Evolutionary conservation across 2,797 vertebrate species (phyloP).

Genomic region (Amphiprion clarkii): DNA sequence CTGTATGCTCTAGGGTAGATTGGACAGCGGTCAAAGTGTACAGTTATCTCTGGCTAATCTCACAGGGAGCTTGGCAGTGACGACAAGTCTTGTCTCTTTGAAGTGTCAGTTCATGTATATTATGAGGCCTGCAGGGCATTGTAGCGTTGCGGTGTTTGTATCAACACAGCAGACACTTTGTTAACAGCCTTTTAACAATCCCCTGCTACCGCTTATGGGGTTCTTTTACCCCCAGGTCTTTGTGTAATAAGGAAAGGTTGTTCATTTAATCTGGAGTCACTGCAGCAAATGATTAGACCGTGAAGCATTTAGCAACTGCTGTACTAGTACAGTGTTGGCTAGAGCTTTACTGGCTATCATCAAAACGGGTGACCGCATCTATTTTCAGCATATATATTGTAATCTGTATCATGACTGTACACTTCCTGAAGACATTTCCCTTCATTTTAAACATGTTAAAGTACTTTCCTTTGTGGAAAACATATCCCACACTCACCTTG

Average conservation of each 20-base stretch:
- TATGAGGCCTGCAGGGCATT: conserved; percentile 37
- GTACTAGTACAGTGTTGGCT: background rate
- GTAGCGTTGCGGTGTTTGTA: conserved; percentile 39
- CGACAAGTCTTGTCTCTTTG: conserved; percentile 47
- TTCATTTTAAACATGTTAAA: too few relatives aligned
- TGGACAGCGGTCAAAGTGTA: conserved; percentile 12
- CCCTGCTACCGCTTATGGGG: conserved; percentile 37
- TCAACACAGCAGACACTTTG: conserved; percentile 59
- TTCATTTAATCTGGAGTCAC: conserved; percentile 50
- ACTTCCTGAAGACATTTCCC: too few relatives aligned
- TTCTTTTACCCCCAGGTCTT: conserved; percentile 40
- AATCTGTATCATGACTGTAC: background rate
- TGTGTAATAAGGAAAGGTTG: conserved; percentile 46
- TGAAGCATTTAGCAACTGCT: conserved; percentile 17
- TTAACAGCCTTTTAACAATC: conserved; percentile 66
- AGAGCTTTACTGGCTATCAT: background rate
- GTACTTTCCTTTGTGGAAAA: too few relatives aligned
- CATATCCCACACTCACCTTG: too few relatives aligned
- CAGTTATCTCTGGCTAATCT: conserved; percentile 31
- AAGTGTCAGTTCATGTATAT: conserved; percentile 54
- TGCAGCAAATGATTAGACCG: conserved; percentile 40
- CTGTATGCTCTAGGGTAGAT: too few relatives aligned
- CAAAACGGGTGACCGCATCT: conserved; percentile 1
- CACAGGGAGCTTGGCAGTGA: conserved; percentile 22
- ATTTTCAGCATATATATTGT: background rate